Percentiles rank a stretch among this genome's conserved stretches.
Conservation (phyloP, 1,140 invertebrate genomes). For the Pogonognathellus flavescens region DNA sequence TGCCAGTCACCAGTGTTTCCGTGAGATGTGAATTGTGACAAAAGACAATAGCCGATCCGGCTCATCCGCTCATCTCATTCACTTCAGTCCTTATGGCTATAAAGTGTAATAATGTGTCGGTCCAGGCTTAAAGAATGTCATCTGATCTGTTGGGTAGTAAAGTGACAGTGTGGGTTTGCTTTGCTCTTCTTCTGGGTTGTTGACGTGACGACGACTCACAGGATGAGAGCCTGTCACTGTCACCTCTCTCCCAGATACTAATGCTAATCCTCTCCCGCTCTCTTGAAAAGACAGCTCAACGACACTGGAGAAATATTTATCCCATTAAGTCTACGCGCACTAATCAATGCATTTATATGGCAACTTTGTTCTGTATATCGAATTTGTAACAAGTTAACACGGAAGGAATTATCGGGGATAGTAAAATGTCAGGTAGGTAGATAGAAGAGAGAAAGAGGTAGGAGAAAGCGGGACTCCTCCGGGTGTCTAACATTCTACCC, state of each 20-base stretch:
- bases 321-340: no score
- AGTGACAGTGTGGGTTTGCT: neutral
- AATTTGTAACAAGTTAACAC: neutral
- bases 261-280: slow-evolving; percentile 27
- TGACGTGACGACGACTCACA: slow-evolving; percentile 14
- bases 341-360: neutral
- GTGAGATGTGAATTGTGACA: no score
- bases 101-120: slow-evolving; percentile 1
- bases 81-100: slow-evolving; percentile 1
- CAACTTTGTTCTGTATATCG: neutral
- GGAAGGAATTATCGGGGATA: no score
- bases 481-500: neutral
- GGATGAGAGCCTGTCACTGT: slow-evolving; percentile 21
- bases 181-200: neutral
- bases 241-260: neutral
- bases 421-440: no score
- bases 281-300: neutral
- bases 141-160: slow-evolving; percentile 10
- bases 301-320: neutral
- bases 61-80: slow-evolving; percentile 1
- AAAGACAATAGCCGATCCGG: neutral
- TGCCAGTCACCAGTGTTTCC: no score
- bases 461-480: neutral
- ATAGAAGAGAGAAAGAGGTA: neutral
- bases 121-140: slow-evolving; percentile 35